Conservation (phyloP, 2,113 vertebrate genomes). For the Elaphurus davidianus region DNA sequence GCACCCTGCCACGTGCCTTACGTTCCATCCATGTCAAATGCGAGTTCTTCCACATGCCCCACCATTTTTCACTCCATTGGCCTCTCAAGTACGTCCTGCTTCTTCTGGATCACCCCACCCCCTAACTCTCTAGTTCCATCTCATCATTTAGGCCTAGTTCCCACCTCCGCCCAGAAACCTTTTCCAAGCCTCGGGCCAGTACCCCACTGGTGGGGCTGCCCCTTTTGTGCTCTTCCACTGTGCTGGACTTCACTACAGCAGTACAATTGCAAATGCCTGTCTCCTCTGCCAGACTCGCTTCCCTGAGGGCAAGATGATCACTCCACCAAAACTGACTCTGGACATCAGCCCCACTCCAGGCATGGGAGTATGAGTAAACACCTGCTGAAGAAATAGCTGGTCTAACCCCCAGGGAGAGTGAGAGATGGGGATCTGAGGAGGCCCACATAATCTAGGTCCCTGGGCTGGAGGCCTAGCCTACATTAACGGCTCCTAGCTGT, state of each 20-base stretch:
- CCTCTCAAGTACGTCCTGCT: background rate
- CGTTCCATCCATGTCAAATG: background rate
- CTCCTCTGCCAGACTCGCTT: background rate
- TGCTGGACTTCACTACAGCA: background rate
- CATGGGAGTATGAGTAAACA: background rate
- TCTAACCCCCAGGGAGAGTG: background rate
- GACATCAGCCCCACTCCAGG: background rate
- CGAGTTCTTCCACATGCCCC: background rate
- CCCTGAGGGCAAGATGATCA: background rate
- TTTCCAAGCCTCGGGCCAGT: background rate
- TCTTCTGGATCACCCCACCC: background rate
- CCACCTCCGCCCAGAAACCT: background rate
- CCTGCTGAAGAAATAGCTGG: background rate
- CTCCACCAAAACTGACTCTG: background rate
- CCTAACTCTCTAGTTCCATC: background rate
- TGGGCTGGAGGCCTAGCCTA: background rate
- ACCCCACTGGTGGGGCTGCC: background rate
- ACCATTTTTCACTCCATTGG: background rate
- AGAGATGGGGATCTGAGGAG: background rate
- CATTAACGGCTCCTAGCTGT: background rate
- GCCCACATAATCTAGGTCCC: background rate
- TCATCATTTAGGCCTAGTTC: background rate
- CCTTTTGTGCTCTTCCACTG: background rate
- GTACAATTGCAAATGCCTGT: background rate
- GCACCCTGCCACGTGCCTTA: background rate